phyloP scores from a whole-genome alignment of 2,797 vertebrate genomes.

The Sus cebifrons region DNA sequence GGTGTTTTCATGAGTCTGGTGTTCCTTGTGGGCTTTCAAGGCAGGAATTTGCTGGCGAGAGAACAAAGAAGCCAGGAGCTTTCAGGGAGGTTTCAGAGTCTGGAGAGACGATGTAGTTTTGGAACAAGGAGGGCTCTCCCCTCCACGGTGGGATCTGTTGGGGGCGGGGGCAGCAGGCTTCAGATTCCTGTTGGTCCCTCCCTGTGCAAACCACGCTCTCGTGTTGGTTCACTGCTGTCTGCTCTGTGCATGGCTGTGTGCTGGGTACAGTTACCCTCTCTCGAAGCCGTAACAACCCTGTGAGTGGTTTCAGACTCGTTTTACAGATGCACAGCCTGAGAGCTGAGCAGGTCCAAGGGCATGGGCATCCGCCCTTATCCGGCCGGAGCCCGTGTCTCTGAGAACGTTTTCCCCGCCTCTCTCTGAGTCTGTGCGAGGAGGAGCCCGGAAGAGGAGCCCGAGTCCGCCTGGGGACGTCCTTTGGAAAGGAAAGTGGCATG shows the following conservation, averaged over 20 bases:
- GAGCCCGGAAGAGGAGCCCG: neutral
- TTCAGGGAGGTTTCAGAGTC: neutral
- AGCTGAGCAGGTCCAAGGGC: neutral
- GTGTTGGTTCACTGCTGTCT: fast-evolving
- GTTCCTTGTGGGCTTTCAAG: neutral
- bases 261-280: neutral
- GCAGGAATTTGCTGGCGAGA: neutral
- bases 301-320: neutral
- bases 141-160: neutral
- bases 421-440: neutral
- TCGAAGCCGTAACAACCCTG: neutral
- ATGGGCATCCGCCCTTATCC: neutral
- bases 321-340: neutral
- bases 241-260: neutral
- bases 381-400: neutral
- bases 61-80: neutral
- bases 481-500: neutral
- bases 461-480: neutral
- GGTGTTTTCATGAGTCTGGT: neutral
- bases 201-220: fast-evolving
- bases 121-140: too few relatives aligned
- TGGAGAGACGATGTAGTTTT: neutral
- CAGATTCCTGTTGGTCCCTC: neutral
- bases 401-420: neutral
- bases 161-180: too few relatives aligned